Percentiles rank a stretch among this genome's conserved stretches.
Conservation (phyloP, 2,797 vertebrate genomes). For the Falco rusticolus region DNA sequence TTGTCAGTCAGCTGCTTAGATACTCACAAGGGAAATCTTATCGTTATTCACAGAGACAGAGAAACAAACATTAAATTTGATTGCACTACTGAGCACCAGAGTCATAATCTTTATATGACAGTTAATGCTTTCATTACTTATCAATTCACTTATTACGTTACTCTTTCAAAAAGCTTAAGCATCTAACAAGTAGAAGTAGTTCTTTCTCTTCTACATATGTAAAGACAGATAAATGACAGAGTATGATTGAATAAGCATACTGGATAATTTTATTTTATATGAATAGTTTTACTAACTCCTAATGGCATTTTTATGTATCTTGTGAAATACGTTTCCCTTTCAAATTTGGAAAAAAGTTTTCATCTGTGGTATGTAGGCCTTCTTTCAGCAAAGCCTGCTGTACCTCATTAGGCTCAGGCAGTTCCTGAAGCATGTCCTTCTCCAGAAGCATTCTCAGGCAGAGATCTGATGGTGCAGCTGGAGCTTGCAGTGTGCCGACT, state of each 20-base stretch:
- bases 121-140: slow-evolving; percentile 75
- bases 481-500: background rate
- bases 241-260: background rate
- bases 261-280: slow-evolving; percentile 11
- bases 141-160: slow-evolving; percentile 65
- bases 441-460: background rate
- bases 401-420: background rate
- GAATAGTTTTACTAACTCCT: slow-evolving; percentile 20
- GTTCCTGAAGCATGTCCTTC: background rate
- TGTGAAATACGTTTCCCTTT: background rate
- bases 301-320: background rate
- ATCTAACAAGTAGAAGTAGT: slow-evolving; percentile 44
- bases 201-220: slow-evolving; percentile 31
- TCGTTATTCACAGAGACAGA: slow-evolving; percentile 61
- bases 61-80: slow-evolving; percentile 75
- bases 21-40: slow-evolving; percentile 56
- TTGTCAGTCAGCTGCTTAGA: slow-evolving; percentile 65
- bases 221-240: slow-evolving; percentile 53
- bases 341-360: background rate
- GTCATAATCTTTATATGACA: slow-evolving; percentile 70
- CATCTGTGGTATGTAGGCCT: background rate
- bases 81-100: slow-evolving; percentile 60
- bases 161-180: slow-evolving; percentile 64
- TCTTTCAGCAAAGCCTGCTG: background rate
- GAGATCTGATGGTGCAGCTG: fast-evolving